Percentiles rank a stretch among this genome's conserved stretches.
Conservation (phyloP, 2,113 vertebrate genomes). For the Mus spicilegus region DNA sequence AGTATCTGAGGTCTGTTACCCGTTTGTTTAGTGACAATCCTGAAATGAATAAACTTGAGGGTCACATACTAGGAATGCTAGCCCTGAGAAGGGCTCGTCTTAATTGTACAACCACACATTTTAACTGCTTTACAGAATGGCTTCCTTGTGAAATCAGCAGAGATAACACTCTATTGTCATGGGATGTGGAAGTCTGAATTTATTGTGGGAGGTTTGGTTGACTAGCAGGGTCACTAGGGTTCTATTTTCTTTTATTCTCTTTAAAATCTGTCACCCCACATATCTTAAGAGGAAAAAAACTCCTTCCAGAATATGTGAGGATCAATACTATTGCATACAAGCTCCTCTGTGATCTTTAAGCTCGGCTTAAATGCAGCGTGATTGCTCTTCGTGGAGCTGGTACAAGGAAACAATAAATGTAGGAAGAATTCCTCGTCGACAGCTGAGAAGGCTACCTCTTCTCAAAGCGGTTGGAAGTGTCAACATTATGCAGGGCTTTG, state of each 20-base stretch:
- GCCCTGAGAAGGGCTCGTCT: neutral
- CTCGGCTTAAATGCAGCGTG: constrained; percentile 7
- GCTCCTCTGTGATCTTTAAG: constrained; percentile 12
- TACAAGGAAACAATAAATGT: constrained; percentile 11
- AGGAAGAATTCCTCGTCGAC: constrained; percentile 34
- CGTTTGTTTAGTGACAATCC: neutral
- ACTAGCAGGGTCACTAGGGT: neutral
- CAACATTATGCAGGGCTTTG: neutral
- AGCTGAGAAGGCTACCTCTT: constrained; percentile 46
- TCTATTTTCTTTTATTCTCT: neutral
- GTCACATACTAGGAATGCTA: neutral
- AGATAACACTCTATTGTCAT: neutral
- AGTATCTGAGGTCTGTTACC: neutral
- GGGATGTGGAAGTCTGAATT: neutral
- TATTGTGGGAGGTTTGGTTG: neutral
- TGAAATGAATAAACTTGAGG: neutral
- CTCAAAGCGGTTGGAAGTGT: neutral
- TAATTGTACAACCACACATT: constrained; percentile 8
- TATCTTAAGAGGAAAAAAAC: constrained; percentile 17
- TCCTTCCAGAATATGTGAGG: neutral
- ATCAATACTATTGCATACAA: neutral
- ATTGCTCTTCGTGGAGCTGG: neutral
- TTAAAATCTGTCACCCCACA: neutral
- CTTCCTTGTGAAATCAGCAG: constrained; percentile 39
- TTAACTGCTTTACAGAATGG: constrained; percentile 32